These are phyloP conservation scores for Carollia perspicillata DNA, from an alignment of 2,113 vertebrate genomes.

Conservation along the genomic window DNA sequence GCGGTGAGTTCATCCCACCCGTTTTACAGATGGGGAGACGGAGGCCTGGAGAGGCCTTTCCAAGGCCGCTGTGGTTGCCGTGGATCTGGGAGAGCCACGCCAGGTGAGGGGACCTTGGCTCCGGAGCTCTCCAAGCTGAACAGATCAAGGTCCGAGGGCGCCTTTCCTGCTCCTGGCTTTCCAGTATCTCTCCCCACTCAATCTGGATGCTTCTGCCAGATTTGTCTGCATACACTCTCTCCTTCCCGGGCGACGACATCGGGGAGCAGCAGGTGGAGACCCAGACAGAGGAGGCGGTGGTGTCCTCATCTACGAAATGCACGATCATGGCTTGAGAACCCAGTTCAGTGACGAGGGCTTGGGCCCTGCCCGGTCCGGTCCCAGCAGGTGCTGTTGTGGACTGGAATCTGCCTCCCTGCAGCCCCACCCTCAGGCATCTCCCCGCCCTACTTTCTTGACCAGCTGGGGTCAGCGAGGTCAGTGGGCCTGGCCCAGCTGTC, in stretches of 20 bases:
- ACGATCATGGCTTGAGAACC: neutral
- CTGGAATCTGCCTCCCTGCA: neutral
- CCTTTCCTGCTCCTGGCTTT: neutral
- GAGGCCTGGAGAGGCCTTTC: neutral
- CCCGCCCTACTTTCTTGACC: neutral
- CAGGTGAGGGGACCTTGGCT: neutral
- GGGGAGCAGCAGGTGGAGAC: neutral
- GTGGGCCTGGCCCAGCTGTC: neutral
- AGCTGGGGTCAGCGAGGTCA: neutral
- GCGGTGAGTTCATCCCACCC: neutral
- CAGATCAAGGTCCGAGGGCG: neutral
- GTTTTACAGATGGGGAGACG: slow-evolving; percentile 24
- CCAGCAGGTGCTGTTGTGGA: neutral
- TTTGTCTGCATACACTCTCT: neutral
- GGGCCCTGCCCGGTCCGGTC: neutral
- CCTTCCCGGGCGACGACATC: neutral
- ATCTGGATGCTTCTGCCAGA: neutral
- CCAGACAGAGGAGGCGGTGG: neutral
- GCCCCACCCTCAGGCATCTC: neutral
- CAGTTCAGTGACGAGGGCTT: neutral
- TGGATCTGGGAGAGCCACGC: neutral
- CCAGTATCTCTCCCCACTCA: neutral
- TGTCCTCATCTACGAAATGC: neutral
- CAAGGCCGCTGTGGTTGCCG: neutral
- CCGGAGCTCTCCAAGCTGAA: neutral